Base-by-base conservation (phyloP, 2,888 invertebrate species). In the Micoletzkya japonica region DNA sequence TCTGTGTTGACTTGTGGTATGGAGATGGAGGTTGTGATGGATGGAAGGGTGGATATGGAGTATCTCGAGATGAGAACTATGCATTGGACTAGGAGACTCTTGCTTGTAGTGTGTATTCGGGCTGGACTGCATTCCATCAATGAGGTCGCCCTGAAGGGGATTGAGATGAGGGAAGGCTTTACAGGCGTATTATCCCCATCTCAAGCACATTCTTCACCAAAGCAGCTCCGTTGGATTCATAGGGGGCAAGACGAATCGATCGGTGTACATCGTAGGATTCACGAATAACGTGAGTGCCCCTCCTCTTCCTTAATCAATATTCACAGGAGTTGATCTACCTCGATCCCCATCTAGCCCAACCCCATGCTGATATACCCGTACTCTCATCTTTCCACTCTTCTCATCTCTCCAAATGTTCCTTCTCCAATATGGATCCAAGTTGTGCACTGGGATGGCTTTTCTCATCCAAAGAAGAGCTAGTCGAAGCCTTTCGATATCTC, bases 291-390 rank as follows among this genome's bases (percentile, higher is more conserved):
- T 6, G 24, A 6, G n/a, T 20, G 6, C 6, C n/a, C 24, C 24
- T 24, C n/a, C 7, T 52, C 52, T 52, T 39, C 39, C 7, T 6
- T 10, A 10, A 10, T 17, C 39, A 32, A 26, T 17, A 61, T 14
- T 78, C 76, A 66, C 63, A 82, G 85, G 92, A 92, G 87, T 87
- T 95, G 72, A 93, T 95, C 81, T 93, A 94, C 85, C 88, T 95
- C 79, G 95, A 95, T 87, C 95, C 95, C 26, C 95, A 95, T 87
- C 93, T 93, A 83, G 93, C 93, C 85, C 95, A 95, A 87, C 93
- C 94, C 87, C 28, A 20, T 26, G 24, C 52, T 32, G 34, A 37
- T 49, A 50, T 30, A 20, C 52, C 39, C 7, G 50, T 32, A 34
- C 26, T 60, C 17, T 61, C 60, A 17, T 67, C 70, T 14, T 79